These are phyloP conservation scores for Psittacula cyanocephala DNA, from an alignment of 2,113 vertebrate species.

Conservation along the genomic window DNA sequence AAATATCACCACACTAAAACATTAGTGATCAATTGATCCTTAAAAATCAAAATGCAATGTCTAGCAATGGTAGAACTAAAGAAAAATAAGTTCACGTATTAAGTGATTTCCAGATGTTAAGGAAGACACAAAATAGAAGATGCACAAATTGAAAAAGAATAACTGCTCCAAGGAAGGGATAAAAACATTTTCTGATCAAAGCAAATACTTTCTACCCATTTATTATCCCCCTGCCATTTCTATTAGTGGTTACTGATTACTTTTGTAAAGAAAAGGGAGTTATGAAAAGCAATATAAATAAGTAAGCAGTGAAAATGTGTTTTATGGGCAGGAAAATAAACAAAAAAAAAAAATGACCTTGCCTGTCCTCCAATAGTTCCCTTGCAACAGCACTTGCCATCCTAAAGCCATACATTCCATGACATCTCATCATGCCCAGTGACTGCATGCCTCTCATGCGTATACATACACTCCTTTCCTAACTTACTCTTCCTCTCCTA, in stretches of 20 bases:
- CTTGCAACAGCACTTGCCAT: background rate
- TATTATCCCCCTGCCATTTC: background rate
- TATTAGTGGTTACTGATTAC: background rate
- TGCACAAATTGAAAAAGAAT: background rate
- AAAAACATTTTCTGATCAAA: background rate
- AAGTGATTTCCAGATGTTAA: background rate
- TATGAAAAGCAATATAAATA: background rate
- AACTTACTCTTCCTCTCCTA: background rate
- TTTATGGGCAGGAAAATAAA: background rate
- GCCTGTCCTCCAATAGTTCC: background rate
- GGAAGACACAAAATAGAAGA: background rate
- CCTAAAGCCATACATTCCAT: background rate
- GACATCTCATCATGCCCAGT: background rate
- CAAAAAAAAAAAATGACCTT: background rate
- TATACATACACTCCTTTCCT: background rate
- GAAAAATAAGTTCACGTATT: background rate
- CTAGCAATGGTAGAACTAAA: background rate
- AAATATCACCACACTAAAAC: background rate
- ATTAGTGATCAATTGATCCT: fast-evolving
- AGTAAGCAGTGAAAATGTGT: background rate
- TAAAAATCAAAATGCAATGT: background rate
- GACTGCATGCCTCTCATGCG: background rate
- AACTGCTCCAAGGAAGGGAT: background rate
- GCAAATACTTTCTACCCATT: background rate
- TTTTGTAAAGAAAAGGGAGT: background rate